These are phyloP conservation scores for Cylas formicarius DNA, from an alignment of 1,140 invertebrate genomes.

Conservation along the genomic window DNA sequence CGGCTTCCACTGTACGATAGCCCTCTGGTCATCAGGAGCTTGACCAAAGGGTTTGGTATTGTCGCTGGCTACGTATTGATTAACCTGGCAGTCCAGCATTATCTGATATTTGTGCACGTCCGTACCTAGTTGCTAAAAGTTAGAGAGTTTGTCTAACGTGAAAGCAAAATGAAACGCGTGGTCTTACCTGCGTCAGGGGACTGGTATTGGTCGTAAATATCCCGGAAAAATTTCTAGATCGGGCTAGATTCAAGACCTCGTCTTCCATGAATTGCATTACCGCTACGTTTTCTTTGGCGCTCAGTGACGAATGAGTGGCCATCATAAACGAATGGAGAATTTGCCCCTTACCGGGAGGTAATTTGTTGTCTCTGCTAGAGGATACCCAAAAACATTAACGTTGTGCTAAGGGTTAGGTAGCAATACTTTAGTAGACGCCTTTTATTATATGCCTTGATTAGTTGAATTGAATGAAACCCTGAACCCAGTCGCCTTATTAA, in stretches of 20 bases:
- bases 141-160: neutral
- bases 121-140: constrained; percentile 64
- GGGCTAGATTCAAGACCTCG: constrained; percentile 59
- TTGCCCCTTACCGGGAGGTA: constrained; percentile 60
- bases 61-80: constrained; percentile 62
- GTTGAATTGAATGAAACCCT: no score
- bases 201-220: constrained; percentile 82
- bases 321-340: constrained; percentile 82
- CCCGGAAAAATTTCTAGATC: constrained; percentile 56
- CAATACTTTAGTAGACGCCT: no score
- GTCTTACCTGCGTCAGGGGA: constrained; percentile 67
- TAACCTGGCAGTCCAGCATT: constrained; percentile 71
- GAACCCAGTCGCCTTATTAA: no score
- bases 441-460: no score
- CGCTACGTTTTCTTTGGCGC: constrained; percentile 64
- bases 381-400: neutral
- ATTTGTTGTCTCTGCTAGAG: constrained; percentile 30
- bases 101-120: constrained; percentile 76
- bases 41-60: constrained; percentile 63
- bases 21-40: constrained; percentile 65
- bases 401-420: no score
- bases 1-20: constrained; percentile 69
- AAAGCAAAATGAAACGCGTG: neutral
- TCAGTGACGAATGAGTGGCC: constrained; percentile 59
- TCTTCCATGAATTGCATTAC: constrained; percentile 72